Percentiles rank a stretch among this genome's conserved stretches.
Evolutionary conservation across 2,888 invertebrate species (phyloP).

Genomic region (Tetropium fuscum): DNA sequence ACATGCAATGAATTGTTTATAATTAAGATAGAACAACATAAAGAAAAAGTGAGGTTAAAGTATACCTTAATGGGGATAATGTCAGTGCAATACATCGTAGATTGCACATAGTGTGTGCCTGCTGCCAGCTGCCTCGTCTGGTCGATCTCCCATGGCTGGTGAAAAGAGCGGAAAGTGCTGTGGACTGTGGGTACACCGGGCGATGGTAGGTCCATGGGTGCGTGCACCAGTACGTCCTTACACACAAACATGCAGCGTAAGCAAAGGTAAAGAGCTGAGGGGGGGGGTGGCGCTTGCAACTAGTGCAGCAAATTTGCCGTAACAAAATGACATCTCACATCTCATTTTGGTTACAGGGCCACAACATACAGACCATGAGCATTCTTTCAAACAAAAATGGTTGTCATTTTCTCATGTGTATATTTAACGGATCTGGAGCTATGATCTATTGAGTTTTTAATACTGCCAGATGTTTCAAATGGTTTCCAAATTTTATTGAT

Average conservation of each 20-base stretch:
- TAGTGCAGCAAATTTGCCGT: constrained; percentile 39
- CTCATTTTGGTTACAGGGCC: constrained; percentile 20
- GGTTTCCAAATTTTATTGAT: no score
- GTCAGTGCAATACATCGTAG: constrained; percentile 66
- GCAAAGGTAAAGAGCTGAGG: constrained; percentile 52
- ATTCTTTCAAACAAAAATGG: neutral
- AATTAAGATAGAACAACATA: constrained; percentile 18
- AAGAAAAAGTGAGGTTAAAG: constrained; percentile 25
- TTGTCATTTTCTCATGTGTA: neutral
- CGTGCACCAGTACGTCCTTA: constrained; percentile 68
- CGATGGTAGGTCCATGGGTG: constrained; percentile 64
- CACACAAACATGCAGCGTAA: constrained; percentile 67
- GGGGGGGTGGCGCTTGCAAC: constrained; percentile 38
- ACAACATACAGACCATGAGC: neutral
- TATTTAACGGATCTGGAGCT: no score
- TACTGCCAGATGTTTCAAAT: no score
- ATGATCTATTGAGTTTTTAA: no score
- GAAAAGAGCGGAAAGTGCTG: constrained; percentile 71
- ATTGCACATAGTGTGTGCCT: constrained; percentile 61
- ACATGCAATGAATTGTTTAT: constrained; percentile 12
- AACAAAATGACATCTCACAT: constrained; percentile 43
- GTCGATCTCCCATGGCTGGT: constrained; percentile 78
- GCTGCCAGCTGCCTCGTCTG: constrained; percentile 68
- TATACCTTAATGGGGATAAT: constrained; percentile 70
- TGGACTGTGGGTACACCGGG: constrained; percentile 66